A percentile compares a stretch with the other conserved stretches of the same genome.
Conservation (phyloP, 92 coral and sea anemone species). For the Montipora capitata region DNA sequence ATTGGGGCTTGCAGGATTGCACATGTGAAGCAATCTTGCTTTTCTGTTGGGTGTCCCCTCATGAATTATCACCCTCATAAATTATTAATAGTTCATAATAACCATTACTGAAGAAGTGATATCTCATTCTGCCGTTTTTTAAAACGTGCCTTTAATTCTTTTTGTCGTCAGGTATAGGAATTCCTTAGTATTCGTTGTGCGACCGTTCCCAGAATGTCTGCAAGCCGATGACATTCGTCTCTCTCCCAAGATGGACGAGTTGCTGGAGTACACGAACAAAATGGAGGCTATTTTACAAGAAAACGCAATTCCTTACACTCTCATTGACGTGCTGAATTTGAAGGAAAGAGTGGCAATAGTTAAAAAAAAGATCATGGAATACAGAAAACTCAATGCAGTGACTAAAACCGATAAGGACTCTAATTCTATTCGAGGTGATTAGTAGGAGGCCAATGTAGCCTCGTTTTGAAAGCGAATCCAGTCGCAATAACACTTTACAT, state of each 20-base stretch:
- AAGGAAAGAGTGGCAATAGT: conserved; percentile 50
- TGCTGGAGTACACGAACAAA: conserved; percentile 70
- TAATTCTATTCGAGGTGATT: conserved; percentile 21
- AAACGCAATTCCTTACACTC: conserved; percentile 71
- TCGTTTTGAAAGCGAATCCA: too few relatives aligned
- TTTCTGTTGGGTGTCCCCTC: too few relatives aligned
- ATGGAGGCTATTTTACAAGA: conserved; percentile 79
- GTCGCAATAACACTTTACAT: too few relatives aligned
- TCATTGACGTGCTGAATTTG: conserved; percentile 78
- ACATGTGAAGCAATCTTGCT: too few relatives aligned
- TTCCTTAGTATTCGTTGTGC: conserved; percentile 83
- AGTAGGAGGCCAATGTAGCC: too few relatives aligned
- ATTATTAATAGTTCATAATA: too few relatives aligned
- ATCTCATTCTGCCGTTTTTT: neutral
- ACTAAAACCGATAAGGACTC: conserved; percentile 8
- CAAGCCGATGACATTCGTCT: conserved; percentile 82
- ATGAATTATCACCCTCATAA: too few relatives aligned
- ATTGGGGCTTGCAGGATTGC: too few relatives aligned
- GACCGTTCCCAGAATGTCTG: conserved; percentile 91
- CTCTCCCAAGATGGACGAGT: conserved; percentile 85
- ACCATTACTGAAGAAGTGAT: too few relatives aligned
- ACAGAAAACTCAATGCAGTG: neutral
- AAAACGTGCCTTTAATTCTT: neutral
- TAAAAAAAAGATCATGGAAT: conserved; percentile 35
- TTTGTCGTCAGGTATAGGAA: conserved; percentile 75